Conservation (phyloP, 2,113 vertebrate species). For the Anolis sagrei region DNA sequence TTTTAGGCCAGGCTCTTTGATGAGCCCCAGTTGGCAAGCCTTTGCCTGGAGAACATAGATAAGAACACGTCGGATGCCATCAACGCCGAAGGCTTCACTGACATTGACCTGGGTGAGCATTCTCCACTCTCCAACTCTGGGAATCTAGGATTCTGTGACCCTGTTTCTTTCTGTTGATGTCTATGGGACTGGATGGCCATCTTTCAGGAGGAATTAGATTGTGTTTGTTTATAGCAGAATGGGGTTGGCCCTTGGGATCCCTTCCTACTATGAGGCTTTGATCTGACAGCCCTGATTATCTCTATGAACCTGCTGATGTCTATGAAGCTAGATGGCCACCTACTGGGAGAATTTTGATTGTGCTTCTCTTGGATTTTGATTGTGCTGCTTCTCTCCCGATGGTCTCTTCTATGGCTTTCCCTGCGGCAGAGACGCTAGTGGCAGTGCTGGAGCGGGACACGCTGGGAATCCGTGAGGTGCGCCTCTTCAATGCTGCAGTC, state of each 20-base stretch:
- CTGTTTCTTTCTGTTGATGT: too few species aligned
- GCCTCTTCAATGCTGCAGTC: constrained; percentile 90
- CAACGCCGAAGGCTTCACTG: constrained; percentile 93
- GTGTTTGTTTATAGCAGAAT: too few species aligned
- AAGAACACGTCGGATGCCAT: constrained; percentile 96
- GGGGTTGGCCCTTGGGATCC: too few species aligned
- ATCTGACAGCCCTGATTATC: too few species aligned
- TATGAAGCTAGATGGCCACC: too few species aligned
- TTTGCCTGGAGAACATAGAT: constrained; percentile 96
- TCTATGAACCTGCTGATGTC: too few species aligned
- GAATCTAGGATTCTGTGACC: too few species aligned
- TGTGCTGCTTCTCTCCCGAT: constrained; percentile 24
- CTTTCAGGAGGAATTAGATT: background rate
- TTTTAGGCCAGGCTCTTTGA: constrained; percentile 92
- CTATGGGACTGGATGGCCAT: too few species aligned
- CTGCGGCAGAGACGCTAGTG: constrained; percentile 92
- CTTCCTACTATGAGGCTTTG: too few species aligned
- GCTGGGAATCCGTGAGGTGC: constrained; percentile 92
- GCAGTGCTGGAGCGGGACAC: constrained; percentile 95
- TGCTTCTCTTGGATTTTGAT: background rate
- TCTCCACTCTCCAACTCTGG: too few species aligned
- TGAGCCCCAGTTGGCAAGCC: constrained; percentile 95
- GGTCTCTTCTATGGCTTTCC: constrained; percentile 8
- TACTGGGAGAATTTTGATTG: background rate
- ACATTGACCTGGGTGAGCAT: constrained; percentile 93